Evolutionary conservation across 2,797 vertebrate species (phyloP), one percentile per base, ranked within the genome.

Genomic region (Aulostomus chinensis): DNA sequence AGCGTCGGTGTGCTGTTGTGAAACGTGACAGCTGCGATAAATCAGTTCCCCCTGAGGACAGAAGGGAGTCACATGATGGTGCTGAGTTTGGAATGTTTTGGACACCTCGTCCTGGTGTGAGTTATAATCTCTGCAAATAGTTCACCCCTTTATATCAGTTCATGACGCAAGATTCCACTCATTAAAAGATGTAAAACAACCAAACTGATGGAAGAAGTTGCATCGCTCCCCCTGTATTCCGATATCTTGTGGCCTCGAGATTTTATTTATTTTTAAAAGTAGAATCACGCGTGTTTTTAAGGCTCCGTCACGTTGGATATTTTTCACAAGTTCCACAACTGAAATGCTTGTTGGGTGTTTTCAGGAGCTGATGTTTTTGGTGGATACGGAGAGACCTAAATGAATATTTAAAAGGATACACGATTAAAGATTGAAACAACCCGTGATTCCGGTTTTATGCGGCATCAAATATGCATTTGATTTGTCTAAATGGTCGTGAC

Each of bases 361-460:
- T 28, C 29, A 31, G 7, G 8, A 9, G 11, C 1, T 17, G 18
- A n/a, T 12, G 12, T n/a, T n/a, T n/a, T n/a, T n/a, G n/a, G n/a
- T n/a, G n/a, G n/a, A n/a, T n/a, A n/a, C n/a, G 18, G 18, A 16
- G 11, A 34, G 46, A 37, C 42, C 14, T 13, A 0, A 13, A 51
- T 72, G 0, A 57, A 76, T 73, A 58, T 47, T 68, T 66, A 2
- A 70, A 32, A 35, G 6, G 16, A 7, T 21, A 26, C 4, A 24
- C 2, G 3, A 71, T 83, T 16, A 78, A 78, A 52, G 9, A 74
- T 67, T 69, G 9, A 79, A 46, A 46, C 3, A 2, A 47, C 65
- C 35, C 15, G 41, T 59, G 43, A 52, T 65, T 41, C 51, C 33
- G 3, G 32, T 34, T 55, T 61, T 32, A 40, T 18, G 49, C 2